phyloP scores from a whole-genome alignment of 1,140 invertebrate species.

The Drosophila bocqueti region DNA sequence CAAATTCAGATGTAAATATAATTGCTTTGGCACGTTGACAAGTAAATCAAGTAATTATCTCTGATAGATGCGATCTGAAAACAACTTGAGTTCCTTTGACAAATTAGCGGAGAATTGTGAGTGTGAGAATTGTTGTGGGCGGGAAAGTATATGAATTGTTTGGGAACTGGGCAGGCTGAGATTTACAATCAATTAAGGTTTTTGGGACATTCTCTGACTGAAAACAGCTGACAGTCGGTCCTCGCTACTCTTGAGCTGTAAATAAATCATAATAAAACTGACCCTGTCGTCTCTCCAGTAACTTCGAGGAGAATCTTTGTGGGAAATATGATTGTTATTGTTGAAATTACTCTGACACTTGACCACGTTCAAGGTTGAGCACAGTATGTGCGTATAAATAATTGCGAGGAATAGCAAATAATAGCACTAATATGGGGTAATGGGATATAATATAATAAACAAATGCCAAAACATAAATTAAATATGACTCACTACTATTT shows the following conservation, averaged over 20 bases:
- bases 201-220: neutral
- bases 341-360: conserved; percentile 3
- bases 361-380: conserved; percentile 10
- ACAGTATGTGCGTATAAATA: neutral
- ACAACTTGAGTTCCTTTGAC: conserved; percentile 38
- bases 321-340: neutral
- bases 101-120: conserved; percentile 15
- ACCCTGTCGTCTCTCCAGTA: neutral
- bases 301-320: neutral
- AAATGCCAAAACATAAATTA: neutral
- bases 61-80: conserved; percentile 47
- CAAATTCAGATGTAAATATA: conserved; percentile 63
- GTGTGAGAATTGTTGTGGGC: conserved; percentile 14
- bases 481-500: neutral
- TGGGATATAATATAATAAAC: neutral
- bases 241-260: neutral
- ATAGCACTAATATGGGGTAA: neutral
- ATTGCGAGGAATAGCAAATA: neutral
- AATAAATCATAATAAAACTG: conserved; percentile 8
- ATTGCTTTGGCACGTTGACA: conserved; percentile 65
- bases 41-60: conserved; percentile 75
- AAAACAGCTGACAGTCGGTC: conserved; percentile 54
- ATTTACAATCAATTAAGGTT: neutral
- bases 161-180: neutral
- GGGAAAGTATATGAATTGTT: neutral